Base-by-base conservation (phyloP, 2,113 vertebrate species). In the Progne subis region DNA sequence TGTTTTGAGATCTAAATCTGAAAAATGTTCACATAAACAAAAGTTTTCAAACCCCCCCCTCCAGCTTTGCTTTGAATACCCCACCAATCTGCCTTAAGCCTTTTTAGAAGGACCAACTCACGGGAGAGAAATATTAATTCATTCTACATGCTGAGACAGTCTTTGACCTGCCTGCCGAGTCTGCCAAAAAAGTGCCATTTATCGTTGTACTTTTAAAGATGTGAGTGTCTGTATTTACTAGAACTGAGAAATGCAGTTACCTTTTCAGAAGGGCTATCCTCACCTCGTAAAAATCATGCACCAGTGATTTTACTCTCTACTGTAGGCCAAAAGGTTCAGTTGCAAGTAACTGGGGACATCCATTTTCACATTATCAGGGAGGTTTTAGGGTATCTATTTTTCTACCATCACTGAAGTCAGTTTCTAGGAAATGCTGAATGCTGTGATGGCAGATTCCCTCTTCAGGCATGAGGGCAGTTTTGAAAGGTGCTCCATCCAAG, bases 21-120 rank as follows among this genome's bases (percentile, higher is more conserved):
- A 86, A 88, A 95, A 95, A 81, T 47, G 43, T 78, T 93, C 68
- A 32, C 77, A 37, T 92, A 88, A 95, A 92, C 85, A 94, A 11
- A 65, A 74, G 64, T 44, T 87, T 82, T 84, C 60, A 67, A 37
- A 8, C 41, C 20, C 25, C 57, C 37, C 12, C 26, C 76, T 85
- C 57, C 56, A 37, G 8, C 64, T 93, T 94, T 80, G 68, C n/a
- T 93, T 82, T 94, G 87, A 90, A 31, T 97, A 86, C 95, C 85
- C 85, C 96, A 95, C 95, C 93, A 92, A 94, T 96, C 68, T 95
- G 92, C 95, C 94, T 95, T 74, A 94, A 95, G 90, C 93, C 52
- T 95, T 95, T 94, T 94, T 86, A 95, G 88, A 90, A 90, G 92
- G 96, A 96, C 95, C 82, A 64, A 6, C 82, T 95, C 56, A 88